Base-by-base conservation (phyloP, 1,140 invertebrate species). In the Agrilus planipennis region DNA sequence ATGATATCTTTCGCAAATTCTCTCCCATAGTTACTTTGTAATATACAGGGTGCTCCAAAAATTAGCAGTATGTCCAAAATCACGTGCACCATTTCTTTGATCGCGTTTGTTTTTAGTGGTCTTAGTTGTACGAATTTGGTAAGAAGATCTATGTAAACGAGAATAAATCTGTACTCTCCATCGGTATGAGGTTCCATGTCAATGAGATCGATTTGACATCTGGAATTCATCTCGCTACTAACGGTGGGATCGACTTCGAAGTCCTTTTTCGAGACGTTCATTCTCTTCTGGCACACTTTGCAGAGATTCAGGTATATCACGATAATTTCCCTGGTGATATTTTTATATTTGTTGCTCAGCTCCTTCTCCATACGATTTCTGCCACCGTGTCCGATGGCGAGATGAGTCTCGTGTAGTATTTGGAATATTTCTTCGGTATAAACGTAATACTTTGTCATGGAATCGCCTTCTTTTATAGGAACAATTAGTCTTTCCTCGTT, bases 161-260 rank as follows among this genome's bases (percentile, higher is more conserved):
- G 44, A 30, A 70, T 58, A 41, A 60, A 68, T 42, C 58, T 62
- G 40, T 44, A 63, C 1, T 58, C 46, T 14, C 52, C 53, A 56
- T 67, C 64, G 32, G 53, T 20, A 32, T 60, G 50, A 23, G 55
- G 53, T 42, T 69, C 63, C 31, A 20, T 30, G 20, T 19, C 29
- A 23, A 69, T 67, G 4, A 68, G 45, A 48, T 67, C 63, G 11
- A 68, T 49, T 52, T 66, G 61, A 43, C 58, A 62, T 39, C 58
- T 21, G 40, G 34, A 44, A 31, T 60, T 58, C 34, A 60, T 46
- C 38, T 61, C 45, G 28, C 16, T 35, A 39, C 45, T 35, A 19
- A 52, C 25, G 11, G 61, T 54, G 12, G 57, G 47, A 32, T 60
- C 61, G 6, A 50, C 34, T 25, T 54, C 50, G 6, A 57, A 34